Percentiles rank a stretch among this genome's conserved stretches.
Evolutionary conservation across 2,888 invertebrate genomes (phyloP).

Genomic region (Galeruca laticollis): DNA sequence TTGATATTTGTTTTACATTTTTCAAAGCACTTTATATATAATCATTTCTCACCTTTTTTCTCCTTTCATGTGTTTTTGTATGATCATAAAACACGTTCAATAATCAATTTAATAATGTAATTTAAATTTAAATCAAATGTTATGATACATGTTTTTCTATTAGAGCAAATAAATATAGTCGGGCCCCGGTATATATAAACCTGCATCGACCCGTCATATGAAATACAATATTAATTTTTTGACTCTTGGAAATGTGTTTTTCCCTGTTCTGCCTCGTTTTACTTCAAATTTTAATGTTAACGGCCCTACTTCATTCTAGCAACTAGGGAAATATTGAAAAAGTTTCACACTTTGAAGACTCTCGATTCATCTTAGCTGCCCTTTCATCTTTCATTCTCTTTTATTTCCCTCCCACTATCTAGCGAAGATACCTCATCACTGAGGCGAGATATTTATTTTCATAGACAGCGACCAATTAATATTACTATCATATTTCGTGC

Average conservation of each 20-base stretch:
- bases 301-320: conserved; percentile 40
- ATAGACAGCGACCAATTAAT: too few species aligned
- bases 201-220: conserved; percentile 28
- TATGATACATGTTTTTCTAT: too few species aligned
- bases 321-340: conserved; percentile 40
- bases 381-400: not conserved
- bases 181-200: not conserved
- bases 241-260: conserved; percentile 38
- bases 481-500: too few species aligned
- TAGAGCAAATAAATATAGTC: not conserved
- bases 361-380: conserved; percentile 28
- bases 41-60: too few species aligned
- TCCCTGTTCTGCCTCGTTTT: conserved; percentile 38
- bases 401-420: not conserved
- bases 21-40: too few species aligned
- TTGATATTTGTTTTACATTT: too few species aligned
- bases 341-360: conserved; percentile 34
- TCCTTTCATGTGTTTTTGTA: too few species aligned
- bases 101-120: too few species aligned
- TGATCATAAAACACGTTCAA: too few species aligned
- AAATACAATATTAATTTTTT: conserved; percentile 55
- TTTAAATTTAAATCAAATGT: too few species aligned
- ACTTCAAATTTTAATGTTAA: conserved; percentile 44
- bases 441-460: too few species aligned
- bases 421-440: too few species aligned